phyloP scores from a whole-genome alignment of 1,140 invertebrate species.

The Hypothenemus hampei region DNA sequence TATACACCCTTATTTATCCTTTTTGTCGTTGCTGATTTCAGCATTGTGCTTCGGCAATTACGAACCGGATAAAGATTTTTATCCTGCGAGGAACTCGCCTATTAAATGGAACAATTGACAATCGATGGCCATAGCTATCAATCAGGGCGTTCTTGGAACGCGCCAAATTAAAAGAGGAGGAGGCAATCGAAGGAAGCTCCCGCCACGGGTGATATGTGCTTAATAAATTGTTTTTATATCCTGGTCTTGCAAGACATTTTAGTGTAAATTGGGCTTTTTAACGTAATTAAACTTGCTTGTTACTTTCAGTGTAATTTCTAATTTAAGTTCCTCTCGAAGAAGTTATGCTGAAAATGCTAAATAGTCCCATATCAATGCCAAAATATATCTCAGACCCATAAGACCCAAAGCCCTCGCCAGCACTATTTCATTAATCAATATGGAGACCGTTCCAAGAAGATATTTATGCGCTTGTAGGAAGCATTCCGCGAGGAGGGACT shows the following conservation, averaged over 20 bases:
- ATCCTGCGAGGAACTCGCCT: constrained; percentile 12
- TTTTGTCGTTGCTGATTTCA: constrained; percentile 21
- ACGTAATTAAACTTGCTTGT: no score
- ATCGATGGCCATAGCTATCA: constrained; percentile 25
- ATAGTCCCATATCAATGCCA: constrained; percentile 25
- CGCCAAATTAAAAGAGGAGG: constrained; percentile 28
- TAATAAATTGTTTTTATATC: no score
- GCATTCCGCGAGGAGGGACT: constrained; percentile 22
- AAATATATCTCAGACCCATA: constrained; percentile 20
- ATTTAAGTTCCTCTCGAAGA: no score
- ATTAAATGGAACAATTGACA: constrained; percentile 27
- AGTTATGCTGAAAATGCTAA: constrained; percentile 22
- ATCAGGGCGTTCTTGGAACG: constrained; percentile 23
- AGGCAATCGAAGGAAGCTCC: constrained; percentile 15
- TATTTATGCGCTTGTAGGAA: constrained; percentile 25
- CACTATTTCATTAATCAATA: constrained; percentile 29
- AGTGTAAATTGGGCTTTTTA: constrained; percentile 3
- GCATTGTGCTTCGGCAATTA: constrained; percentile 22
- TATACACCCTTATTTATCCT: constrained; percentile 10
- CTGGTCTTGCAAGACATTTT: no score
- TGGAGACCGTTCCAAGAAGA: constrained; percentile 19
- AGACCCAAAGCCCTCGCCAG: constrained; percentile 18
- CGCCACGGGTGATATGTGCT: constrained; percentile 10
- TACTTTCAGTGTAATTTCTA: no score
- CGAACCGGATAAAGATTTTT: constrained; percentile 23